Conservation (phyloP, 2,888 invertebrate genomes). For the Ditylenchus weischeri region DNA sequence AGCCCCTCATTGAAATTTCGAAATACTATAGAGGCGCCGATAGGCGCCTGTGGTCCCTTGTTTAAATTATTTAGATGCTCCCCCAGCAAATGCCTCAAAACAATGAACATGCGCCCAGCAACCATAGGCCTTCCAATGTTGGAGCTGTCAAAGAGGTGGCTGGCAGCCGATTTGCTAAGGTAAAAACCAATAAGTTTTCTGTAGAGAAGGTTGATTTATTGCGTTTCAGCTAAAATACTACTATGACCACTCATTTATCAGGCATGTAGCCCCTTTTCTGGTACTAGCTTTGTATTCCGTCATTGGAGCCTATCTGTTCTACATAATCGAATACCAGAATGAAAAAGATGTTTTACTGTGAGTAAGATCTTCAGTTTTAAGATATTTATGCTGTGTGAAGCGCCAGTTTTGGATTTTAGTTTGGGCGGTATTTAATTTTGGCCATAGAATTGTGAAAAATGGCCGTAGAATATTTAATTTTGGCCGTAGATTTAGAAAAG, state of each 20-base stretch:
- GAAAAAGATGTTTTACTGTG: slow-evolving; percentile 45
- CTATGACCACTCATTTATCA: slow-evolving; percentile 48
- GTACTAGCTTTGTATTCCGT: slow-evolving; percentile 55
- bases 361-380: not conserved
- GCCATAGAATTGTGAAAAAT: too few relatives aligned
- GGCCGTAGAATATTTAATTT: too few relatives aligned
- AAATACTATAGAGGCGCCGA: too few relatives aligned
- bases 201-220: not conserved
- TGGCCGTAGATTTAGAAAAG: too few relatives aligned
- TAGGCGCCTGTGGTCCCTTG: too few relatives aligned
- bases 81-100: not conserved
- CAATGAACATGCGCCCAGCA: not conserved
- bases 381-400: too few relatives aligned
- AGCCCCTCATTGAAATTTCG: too few relatives aligned
- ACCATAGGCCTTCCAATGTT: not conserved
- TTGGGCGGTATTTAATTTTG: too few relatives aligned
- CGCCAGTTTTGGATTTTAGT: too few relatives aligned
- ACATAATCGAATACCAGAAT: slow-evolving; percentile 52
- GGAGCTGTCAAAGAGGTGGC: not conserved
- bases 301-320: slow-evolving; percentile 54
- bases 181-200: not conserved
- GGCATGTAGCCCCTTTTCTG: slow-evolving; percentile 50
- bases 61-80: not conserved
- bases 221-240: slow-evolving; percentile 44
- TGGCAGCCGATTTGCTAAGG: not conserved